Evolutionary conservation across 2,113 vertebrate species (phyloP), one percentile per base, ranked within the genome.

Genomic region (Brevimyrus niger): DNA sequence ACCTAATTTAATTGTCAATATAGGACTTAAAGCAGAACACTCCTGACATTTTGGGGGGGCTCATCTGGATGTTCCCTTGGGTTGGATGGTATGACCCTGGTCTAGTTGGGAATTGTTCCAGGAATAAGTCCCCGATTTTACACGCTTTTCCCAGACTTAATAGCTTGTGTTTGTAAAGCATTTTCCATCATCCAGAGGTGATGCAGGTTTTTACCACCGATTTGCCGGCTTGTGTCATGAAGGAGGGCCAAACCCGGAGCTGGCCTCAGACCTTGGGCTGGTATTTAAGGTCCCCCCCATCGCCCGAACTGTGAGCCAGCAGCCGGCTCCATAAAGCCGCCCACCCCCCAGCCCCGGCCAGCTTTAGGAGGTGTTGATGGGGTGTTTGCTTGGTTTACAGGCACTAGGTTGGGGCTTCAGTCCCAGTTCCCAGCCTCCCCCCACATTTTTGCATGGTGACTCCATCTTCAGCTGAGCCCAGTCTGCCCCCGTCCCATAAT

Each of bases 351-450:
- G 89, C 89, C 90, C 91, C 91, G 31, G 93, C 87, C 93, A 94
- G 90, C 91, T 94, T 92, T 92, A 92, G 92, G 92, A 94, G 92
- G 94, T 94, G 92, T 93, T 61, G 92, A 91, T 92, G 93, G 92
- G 93, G 91, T 93, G 92, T 89, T 94, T 90, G 91, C 73, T 90
- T 55, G 91, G 90, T 92, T 93, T 93, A 87, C 94, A 91, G 85
- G 50, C 48, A 2, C 2, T 53, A 17, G 93, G 93, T 89, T 93
- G 89, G 84, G 93, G 91, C 91, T 90, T 76, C 86, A 69, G 82
- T 89, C 89, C 21, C 65, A 42, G 46, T 85, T 90, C 89, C 82
- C 82, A 88, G 23, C 53, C 86, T 91, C 69, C 88, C 87, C 91
- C 91, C 89, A 83, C 47, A 2, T 91, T 19, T 27, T 88, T 76